A percentile compares a stretch with the other conserved stretches of the same genome.
These are phyloP conservation scores for Montipora efflorescens DNA, from an alignment of 64 coral and sea anemone species.

Conservation along the genomic window DNA sequence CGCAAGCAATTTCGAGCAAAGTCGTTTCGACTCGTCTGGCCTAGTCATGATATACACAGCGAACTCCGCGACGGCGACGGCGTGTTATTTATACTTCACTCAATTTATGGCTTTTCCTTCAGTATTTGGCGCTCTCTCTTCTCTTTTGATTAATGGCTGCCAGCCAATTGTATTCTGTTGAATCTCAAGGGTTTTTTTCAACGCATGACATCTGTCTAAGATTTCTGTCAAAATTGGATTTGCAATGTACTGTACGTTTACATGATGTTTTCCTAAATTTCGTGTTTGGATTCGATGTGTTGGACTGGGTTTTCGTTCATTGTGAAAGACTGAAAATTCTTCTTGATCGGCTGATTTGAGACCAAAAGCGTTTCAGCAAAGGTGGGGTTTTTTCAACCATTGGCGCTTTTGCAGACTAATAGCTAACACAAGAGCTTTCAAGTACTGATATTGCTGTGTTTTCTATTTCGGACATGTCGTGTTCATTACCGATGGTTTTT, in stretches of 20 bases:
- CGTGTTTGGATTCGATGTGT: background rate
- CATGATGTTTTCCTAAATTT: background rate
- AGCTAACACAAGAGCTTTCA: slow-evolving; percentile 20
- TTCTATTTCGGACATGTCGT: background rate
- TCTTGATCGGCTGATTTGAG: background rate
- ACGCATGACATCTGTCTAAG: slow-evolving; percentile 12
- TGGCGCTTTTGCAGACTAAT: slow-evolving; percentile 15
- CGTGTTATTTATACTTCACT: slow-evolving; percentile 15
- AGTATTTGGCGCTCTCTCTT: slow-evolving; percentile 31
- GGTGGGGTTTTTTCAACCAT: slow-evolving; percentile 10
- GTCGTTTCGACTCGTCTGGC: slow-evolving; percentile 8
- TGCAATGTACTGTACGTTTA: slow-evolving; percentile 9
- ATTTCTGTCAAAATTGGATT: slow-evolving; percentile 20
- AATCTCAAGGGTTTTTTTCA: slow-evolving; percentile 14
- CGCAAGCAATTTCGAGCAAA: background rate
- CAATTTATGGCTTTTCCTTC: slow-evolving; percentile 39
- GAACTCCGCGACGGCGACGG: background rate
- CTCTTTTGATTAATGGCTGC: slow-evolving; percentile 53
- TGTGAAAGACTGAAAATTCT: background rate
- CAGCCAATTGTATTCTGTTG: slow-evolving; percentile 49
- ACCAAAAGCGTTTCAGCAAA: background rate
- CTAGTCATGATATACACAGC: too few species aligned
- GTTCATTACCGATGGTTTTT: slow-evolving; percentile 21
- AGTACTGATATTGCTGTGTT: slow-evolving; percentile 17
- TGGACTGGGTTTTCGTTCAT: background rate